Evolutionary conservation across 2,113 vertebrate genomes (phyloP).

Genomic region (Porphyrio hochstetteri): DNA sequence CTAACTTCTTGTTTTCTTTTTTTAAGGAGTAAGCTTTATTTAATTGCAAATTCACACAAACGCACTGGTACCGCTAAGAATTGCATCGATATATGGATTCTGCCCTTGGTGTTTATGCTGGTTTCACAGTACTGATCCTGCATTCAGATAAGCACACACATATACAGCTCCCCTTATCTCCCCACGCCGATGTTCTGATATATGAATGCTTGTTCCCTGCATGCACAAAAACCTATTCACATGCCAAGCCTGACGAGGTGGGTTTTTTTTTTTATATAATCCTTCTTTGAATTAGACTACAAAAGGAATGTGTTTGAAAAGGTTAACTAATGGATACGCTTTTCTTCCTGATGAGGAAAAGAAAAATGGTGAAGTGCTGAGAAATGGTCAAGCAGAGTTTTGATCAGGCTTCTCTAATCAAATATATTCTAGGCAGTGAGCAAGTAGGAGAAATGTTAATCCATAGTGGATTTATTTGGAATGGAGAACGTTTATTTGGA

Average conservation of each 20-base stretch:
- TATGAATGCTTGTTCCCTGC: constrained; percentile 9
- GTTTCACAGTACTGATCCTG: constrained; percentile 52
- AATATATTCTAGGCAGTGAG: background rate
- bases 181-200: constrained; percentile 56
- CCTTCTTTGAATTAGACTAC: constrained; percentile 53
- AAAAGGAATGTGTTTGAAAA: constrained; percentile 58
- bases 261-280: constrained; percentile 4
- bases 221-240: constrained; percentile 55
- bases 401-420: constrained; percentile 46
- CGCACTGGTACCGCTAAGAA: constrained; percentile 23
- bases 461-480: constrained; percentile 42
- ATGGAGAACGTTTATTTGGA: constrained; percentile 40
- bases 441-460: constrained; percentile 46
- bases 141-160: constrained; percentile 46
- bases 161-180: constrained; percentile 51
- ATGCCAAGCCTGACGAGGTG: background rate
- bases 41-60: constrained; percentile 56
- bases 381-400: constrained; percentile 60
- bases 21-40: constrained; percentile 55
- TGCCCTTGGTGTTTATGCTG: constrained; percentile 54
- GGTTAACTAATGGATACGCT: constrained; percentile 59
- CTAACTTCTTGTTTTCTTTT: constrained; percentile 58
- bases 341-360: constrained; percentile 52
- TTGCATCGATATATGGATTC: constrained; percentile 63
- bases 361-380: constrained; percentile 48